phyloP scores from a whole-genome alignment of 2,797 vertebrate genomes.

The Chromobotia macracanthus region DNA sequence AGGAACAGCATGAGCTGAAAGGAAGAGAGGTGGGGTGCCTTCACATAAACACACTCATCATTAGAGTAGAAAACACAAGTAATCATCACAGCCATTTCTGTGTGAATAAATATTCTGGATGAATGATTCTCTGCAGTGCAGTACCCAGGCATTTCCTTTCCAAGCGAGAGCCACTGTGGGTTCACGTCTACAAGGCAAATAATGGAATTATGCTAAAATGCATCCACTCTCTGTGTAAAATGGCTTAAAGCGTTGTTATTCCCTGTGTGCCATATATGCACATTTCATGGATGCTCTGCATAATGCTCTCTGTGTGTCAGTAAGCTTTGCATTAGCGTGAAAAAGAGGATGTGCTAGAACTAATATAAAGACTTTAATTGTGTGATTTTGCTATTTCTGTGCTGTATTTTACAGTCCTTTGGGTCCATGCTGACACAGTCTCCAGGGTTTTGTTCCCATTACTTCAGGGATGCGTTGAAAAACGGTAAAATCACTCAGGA shows the following conservation, averaged over 20 bases:
- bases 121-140: slow-evolving; percentile 23
- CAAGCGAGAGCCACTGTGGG: slow-evolving; percentile 5
- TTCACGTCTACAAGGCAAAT: slow-evolving; percentile 39
- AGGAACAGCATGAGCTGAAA: slow-evolving; percentile 39
- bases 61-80: slow-evolving; percentile 42
- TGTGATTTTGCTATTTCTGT: slow-evolving; percentile 54
- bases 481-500: slow-evolving; percentile 45
- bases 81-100: slow-evolving; percentile 41
- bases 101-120: slow-evolving; percentile 49
- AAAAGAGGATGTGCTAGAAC: slow-evolving; percentile 34
- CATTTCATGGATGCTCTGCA: slow-evolving; percentile 29
- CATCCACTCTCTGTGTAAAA: slow-evolving; percentile 33
- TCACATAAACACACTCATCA: slow-evolving; percentile 39
- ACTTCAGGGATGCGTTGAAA: slow-evolving; percentile 62
- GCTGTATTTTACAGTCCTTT: slow-evolving; percentile 51
- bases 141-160: slow-evolving; percentile 34
- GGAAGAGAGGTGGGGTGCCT: slow-evolving; percentile 42
- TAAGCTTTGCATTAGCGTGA: slow-evolving; percentile 33
- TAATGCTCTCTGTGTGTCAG: slow-evolving; percentile 46
- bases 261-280: slow-evolving; percentile 33
- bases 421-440: slow-evolving; percentile 51
- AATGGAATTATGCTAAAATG: slow-evolving; percentile 32
- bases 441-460: slow-evolving; percentile 66
- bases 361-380: slow-evolving; percentile 53
- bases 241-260: slow-evolving; percentile 15